Base-by-base conservation (phyloP, 2,797 vertebrate species). In the Poeciliopsis infans region DNA sequence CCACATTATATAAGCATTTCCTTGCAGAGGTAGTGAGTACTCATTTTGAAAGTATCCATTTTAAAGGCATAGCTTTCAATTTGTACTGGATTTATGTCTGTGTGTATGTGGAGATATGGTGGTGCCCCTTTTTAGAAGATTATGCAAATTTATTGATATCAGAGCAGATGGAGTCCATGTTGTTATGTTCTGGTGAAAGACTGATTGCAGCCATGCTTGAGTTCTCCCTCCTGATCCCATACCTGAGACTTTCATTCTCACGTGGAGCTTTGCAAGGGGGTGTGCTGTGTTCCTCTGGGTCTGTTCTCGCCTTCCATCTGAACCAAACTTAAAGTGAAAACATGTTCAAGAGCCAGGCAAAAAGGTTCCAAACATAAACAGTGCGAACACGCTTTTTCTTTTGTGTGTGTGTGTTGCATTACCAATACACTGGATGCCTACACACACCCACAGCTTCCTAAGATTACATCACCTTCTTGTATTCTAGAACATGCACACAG, bases 401-500 rank as follows among this genome's bases (percentile, higher is more conserved):
- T 4, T 59, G 57, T 59, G 12, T 57, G 51, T 57, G 55, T 82
- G 76, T 85, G 80, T 79, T 84, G 75, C 75, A 75, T 84, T 88
- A 70, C 74, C 74, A 64, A 76, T 85, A 81, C 69, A 76, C 74
- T 82, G 53, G 57, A 82, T 84, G 85, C 85, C 86, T 75, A 89
- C 88, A 83, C 89, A 81, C 88, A 86, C 87, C 79, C 83, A 91
- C 90, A 82, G 55, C 86, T 84, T 88, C 86, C 88, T 87, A 85
- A 74, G 70, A 88, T 87, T 91, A 88, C 84, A 86, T 90, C 87
- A 92, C 68, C 75, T 75, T 73, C 45, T 75, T 76, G 69, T 81
- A 76, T 31, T 41, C 61, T 25, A n/a, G 78, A 77, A 77, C 47
- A 71, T 33, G 79, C 74, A 74, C 75, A 71, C 45, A 80, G 47